Base-by-base conservation (phyloP, 2,113 vertebrate genomes). In the Pterophyllum scalare region DNA sequence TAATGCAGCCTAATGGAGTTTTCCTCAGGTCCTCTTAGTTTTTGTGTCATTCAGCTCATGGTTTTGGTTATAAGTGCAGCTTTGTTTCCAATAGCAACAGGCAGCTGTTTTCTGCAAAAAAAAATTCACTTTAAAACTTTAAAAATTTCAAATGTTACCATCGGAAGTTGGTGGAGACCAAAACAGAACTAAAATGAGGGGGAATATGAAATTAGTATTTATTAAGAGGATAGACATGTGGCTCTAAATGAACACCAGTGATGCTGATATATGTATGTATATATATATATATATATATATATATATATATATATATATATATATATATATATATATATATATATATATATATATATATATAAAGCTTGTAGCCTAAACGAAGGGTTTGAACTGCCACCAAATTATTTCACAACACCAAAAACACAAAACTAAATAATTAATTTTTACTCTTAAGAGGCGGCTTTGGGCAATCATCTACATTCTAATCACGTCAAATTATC, bases 91-190 rank as follows among this genome's bases (percentile, higher is more conserved):
- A 17, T 19, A 26, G 64, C 64, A 26, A 46, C 64, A 19, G 17
- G 40, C 1, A 0, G 2, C 24, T 43, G n/a, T 7, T 65, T 3
- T 65, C n/a, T 17, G 35, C 13, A 0, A n/a, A 22, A 43, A 43
- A 22, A 12, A n/a, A n/a, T n/a, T n/a, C n/a, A n/a, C n/a, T n/a
- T n/a, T n/a, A n/a, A n/a, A n/a, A 24, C 22, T 46, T 0, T 43
- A 22, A 1, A 43, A 64, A 2, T 46, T 22, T 67, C 14, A 17
- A 8, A 3, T 67, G 17, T 26, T 26, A 1, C 14, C 0, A 1
- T 46, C 0, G 0, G 3, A 46, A 40, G 38, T 26, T 67, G 38
- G 64, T 19, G 64, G 64, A 70, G 40, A 49, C 0, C 22, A 19
- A 49, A 70, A 70, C 40, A 0, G 64, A 70, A 24, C 24, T 70